These are phyloP conservation scores for Myotis daubentonii DNA, from an alignment of 2,797 vertebrate genomes.

Conservation along the genomic window DNA sequence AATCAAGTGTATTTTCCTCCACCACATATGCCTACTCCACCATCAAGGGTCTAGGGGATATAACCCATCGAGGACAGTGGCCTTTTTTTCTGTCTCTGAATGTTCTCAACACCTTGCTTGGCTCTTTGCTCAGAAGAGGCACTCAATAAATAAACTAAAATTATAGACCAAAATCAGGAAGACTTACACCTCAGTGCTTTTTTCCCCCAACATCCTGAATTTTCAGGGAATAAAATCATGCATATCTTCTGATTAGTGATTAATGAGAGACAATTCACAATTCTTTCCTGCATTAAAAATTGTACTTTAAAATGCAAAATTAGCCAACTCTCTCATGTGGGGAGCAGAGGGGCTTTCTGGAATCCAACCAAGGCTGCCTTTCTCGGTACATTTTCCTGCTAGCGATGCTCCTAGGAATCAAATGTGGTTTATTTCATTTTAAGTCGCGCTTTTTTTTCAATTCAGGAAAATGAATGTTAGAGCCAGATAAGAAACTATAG, in stretches of 20 bases:
- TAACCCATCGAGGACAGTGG: not conserved
- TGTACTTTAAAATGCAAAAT: constrained; percentile 71
- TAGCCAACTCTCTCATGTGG: constrained; percentile 63
- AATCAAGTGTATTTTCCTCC: not conserved
- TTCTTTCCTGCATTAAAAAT: constrained; percentile 44
- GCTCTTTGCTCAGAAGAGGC: not conserved
- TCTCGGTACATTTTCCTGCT: constrained; percentile 81
- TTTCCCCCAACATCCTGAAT: not conserved
- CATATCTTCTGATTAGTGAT: not conserved
- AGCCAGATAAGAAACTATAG: constrained; percentile 90
- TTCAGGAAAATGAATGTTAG: constrained; percentile 89
- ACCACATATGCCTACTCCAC: not conserved
- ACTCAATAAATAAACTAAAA: constrained; percentile 51
- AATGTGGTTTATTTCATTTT: constrained; percentile 88
- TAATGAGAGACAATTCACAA: constrained; percentile 10
- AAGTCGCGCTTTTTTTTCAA: constrained; percentile 83
- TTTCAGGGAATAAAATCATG: constrained; percentile 38
- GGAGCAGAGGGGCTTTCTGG: constrained; percentile 64
- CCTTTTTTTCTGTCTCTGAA: not conserved
- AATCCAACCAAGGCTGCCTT: constrained; percentile 79
- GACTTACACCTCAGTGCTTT: not conserved
- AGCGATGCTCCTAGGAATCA: constrained; percentile 79
- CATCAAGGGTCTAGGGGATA: not conserved
- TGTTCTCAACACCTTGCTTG: not conserved
- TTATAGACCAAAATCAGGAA: constrained; percentile 14